Base-by-base conservation (phyloP, 2,797 vertebrate species). In the Chromobotia macracanthus region DNA sequence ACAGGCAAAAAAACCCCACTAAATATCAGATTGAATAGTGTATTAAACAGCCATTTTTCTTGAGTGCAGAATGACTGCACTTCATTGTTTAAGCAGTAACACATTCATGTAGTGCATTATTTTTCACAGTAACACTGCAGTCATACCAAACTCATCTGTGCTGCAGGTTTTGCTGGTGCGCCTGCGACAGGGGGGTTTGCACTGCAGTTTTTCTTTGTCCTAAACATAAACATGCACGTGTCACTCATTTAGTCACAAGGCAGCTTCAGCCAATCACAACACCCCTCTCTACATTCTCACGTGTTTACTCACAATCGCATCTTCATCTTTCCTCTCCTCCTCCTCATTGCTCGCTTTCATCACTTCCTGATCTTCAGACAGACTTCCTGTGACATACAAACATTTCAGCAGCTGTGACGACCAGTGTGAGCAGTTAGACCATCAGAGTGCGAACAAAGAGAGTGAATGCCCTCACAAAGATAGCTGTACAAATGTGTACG, bases 131-230 rank as follows among this genome's bases (percentile, higher is more conserved):
- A 3, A 15, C 7, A 19, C 31, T 51, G 18, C 2, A 0, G 15
- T 48, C 25, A 8, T 41, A 91, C 92, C 92, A 4, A 87, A 56
- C 5, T 91, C 90, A 0, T 91, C 90, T 3, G 83, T 3, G 9
- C 72, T 81, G 0, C 72, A 56, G 0, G n/a, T 46, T 85, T 94
- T 94, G 0, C 90, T 18, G 0, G 90, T 87, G 13, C 93, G 86
- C 46, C 94, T 92, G 50, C 93, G 90, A 1, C 93, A 90, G 11
- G 67, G 82, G 0, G 83, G 35, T 83, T 77, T 92, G 82, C 89
- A 91, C 66, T 84, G 83, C 64, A 87, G 60, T 0, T 46, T 72
- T 56, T 87, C 89, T 64, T 85, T 87, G 6, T 90, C 90, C 73
- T 88, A 61, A 44, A 60, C 53, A 61, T 21, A 63, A 16, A 13